Base-by-base conservation (phyloP, 2,888 invertebrate species). In the Biston betularia region DNA sequence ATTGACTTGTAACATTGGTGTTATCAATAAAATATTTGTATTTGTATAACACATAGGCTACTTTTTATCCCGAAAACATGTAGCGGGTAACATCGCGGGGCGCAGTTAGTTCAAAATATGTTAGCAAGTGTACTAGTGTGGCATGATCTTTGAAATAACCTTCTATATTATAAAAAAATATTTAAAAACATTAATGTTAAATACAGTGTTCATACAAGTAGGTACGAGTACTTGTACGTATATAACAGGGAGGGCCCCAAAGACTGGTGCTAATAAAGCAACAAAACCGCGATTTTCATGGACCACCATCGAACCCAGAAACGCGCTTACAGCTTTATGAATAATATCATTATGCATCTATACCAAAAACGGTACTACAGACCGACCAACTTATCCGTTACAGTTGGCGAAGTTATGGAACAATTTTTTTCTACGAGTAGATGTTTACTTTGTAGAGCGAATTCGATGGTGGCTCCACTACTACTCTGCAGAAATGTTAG, bases 261-360 rank as follows among this genome's bases (percentile, higher is more conserved):
- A 53, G 5, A 38, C 11, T 38, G 24, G 40, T 9, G 10, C 34
- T 50, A 42, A 59, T 33, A 59, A 50, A 50, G 15, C 33, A 15
- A 44, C 14, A 38, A 44, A 53, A 54, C 42, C 65, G 59, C 65
- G 24, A 60, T 49, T 60, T 55, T 65, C 59, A 60, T 65, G 44
- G 55, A 65, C 42, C 54, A 24, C 52, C 57, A 46, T 35, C 35
- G 42, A 53, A 52, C 44, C 60, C 56, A 65, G 61, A 57, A 52
- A 57, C 42, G 48, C 14, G 59, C 42, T 54, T 34, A 35, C 35
- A 34, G 52, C 63, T 56, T 65, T 66, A 61, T 61, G 56, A 61
- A 59, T 68, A 61, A 59, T 68, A 65, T 58, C 59, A 62, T 56
- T 33, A 56, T 53, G 50, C 14, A 42, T 15, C n/a, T 49, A 9